A percentile compares a stretch with the other conserved stretches of the same genome.
Evolutionary conservation across 2,113 vertebrate species (phyloP).

Genomic region (Strix aluco): DNA sequence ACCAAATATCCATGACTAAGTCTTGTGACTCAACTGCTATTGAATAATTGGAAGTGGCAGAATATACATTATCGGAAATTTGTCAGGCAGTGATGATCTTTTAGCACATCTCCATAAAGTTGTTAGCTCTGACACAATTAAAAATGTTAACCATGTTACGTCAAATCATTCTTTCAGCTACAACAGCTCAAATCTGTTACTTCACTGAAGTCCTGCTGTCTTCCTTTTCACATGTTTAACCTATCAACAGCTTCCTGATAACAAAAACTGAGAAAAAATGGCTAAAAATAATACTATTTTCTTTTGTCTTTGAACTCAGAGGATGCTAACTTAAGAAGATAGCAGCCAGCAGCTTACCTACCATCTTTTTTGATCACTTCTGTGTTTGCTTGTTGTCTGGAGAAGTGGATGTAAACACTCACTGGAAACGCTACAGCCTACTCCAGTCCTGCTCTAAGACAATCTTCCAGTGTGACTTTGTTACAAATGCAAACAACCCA

Average conservation of each 20-base stretch:
- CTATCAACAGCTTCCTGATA: background rate
- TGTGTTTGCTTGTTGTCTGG: background rate
- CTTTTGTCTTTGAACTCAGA: background rate
- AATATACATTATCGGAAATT: background rate
- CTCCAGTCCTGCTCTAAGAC: background rate
- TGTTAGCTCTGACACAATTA: background rate
- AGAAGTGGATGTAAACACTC: background rate
- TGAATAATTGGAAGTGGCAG: background rate
- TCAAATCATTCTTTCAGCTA: background rate
- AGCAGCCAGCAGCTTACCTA: background rate
- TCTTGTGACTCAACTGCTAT: background rate
- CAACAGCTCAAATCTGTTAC: background rate
- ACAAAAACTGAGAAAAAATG: background rate
- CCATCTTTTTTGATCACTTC: background rate
- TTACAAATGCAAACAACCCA: background rate
- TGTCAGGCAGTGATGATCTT: background rate
- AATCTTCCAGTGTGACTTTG: background rate
- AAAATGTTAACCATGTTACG: background rate
- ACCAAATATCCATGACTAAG: background rate
- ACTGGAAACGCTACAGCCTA: background rate
- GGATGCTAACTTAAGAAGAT: background rate
- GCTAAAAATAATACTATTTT: background rate
- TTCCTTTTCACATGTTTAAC: background rate
- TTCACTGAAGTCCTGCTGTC: background rate
- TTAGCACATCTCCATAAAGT: background rate